Base-by-base conservation (phyloP, 1,140 invertebrate species). In the Drosophila nasuta region DNA sequence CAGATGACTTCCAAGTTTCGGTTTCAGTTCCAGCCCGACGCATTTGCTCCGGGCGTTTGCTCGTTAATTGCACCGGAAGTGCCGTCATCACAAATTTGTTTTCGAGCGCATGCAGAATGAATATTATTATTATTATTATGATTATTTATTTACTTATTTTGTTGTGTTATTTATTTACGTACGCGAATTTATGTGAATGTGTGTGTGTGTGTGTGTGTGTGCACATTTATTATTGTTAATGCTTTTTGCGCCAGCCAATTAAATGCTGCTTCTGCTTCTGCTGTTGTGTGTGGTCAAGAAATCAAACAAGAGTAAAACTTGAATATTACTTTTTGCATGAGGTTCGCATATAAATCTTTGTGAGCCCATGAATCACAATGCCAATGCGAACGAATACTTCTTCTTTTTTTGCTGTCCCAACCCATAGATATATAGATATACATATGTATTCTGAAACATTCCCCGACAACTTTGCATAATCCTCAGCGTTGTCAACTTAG, bases 61-160 rank as follows among this genome's bases (percentile, higher is more conserved):
- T 85, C 30, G 45, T 82, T 88, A 88, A 87, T 87, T 83, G 85
- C 83, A 77, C 70, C 77, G 83, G 83, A 88, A 88, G 80, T 82
- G 80, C 70, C 77, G 70, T 88, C 85, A 88, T 77, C 70, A 83
- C 60, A 64, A 75, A 75, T 71, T 65, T 72, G 77, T 43, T 62
- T 71, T 49, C 67, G 56, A 57, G 70, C 25, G n/a, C 5, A 10
- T 70, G 74, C 68, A 80, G 43, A 56, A 38, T 58, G 52, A 51
- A 65, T 70, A 56, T 59, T 49, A 52, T 65, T 58, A 51, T 59
- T 60, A 59, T 46, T 64, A 35, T 68, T 59, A 35, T 68, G 57
- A n/a, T 48, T 35, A 8, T 70, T 28, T 49, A 63, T 25, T 71
- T 75, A 72, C 49, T 83, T 78, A 64, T 78, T 67, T 30, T 17